A percentile compares a stretch with the other conserved stretches of the same genome.
These are phyloP conservation scores for Caenorhabditis sp. DNA, from an alignment of 2,888 invertebrate genomes.

Conservation along the genomic window DNA sequence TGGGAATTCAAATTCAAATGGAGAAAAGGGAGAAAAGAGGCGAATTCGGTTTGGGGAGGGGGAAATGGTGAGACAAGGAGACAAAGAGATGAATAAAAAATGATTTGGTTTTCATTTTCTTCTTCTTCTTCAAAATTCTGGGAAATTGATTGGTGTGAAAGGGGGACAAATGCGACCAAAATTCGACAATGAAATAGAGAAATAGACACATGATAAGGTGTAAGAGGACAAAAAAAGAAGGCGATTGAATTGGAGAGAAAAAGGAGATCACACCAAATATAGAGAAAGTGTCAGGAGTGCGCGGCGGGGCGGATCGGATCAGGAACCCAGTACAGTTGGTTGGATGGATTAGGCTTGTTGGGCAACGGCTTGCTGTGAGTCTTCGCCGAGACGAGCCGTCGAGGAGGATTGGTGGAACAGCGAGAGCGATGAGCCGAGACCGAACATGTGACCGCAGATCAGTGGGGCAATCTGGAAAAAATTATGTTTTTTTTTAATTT, in stretches of 20 bases:
- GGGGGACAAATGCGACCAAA: conserved; percentile 45
- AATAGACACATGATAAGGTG: conserved; percentile 52
- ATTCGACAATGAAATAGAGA: conserved; percentile 62
- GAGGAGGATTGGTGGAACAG: conserved; percentile 61
- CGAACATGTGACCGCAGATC: conserved; percentile 77
- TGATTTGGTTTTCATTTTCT: too few relatives aligned
- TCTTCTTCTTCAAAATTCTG: not conserved
- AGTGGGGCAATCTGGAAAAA: conserved; percentile 70
- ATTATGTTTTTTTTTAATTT: too few relatives aligned
- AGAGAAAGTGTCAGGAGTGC: not conserved
- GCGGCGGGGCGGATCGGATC: too few relatives aligned
- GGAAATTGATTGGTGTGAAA: conserved; percentile 1
- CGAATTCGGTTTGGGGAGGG: too few relatives aligned
- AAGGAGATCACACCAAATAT: conserved; percentile 13
- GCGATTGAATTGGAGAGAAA: too few relatives aligned
- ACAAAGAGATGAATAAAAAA: not conserved
- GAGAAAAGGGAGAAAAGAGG: too few relatives aligned
- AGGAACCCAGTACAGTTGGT: conserved; percentile 3
- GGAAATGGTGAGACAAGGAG: conserved; percentile 20
- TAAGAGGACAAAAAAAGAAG: conserved; percentile 6
- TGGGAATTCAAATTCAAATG: too few relatives aligned
- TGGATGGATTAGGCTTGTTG: not conserved
- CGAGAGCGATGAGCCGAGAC: conserved; percentile 73
- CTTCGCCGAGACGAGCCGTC: conserved; percentile 43
- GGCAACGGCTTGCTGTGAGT: conserved; percentile 45